Evolutionary conservation across 2,797 vertebrate genomes (phyloP).

Genomic region (Phrynocephalus guinanensis): DNA sequence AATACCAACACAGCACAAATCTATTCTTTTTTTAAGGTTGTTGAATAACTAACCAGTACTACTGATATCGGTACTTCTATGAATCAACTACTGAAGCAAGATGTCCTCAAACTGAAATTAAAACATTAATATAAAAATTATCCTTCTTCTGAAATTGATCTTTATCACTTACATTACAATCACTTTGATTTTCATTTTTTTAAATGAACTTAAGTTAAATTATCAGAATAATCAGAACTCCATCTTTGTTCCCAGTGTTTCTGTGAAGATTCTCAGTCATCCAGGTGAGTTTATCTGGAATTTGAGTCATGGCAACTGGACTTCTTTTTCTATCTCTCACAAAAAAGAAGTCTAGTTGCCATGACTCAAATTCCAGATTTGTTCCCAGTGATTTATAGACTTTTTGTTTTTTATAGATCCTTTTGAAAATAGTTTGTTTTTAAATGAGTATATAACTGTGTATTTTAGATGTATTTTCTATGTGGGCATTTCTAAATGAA

Average conservation of each 20-base stretch:
- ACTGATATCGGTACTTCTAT: neutral
- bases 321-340: too few relatives aligned
- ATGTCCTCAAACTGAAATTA: neutral
- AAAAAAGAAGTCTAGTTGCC: too few relatives aligned
- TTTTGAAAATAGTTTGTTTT: neutral
- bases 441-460: neutral
- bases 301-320: too few relatives aligned
- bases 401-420: neutral
- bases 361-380: too few relatives aligned
- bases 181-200: neutral
- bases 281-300: too few relatives aligned
- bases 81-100: neutral
- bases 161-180: neutral
- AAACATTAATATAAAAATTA: neutral
- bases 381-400: neutral
- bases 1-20: conserved; percentile 30
- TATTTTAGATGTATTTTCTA: neutral
- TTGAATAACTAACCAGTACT: conserved; percentile 5
- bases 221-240: too few relatives aligned
- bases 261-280: too few relatives aligned
- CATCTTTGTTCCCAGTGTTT: too few relatives aligned
- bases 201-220: too few relatives aligned
- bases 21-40: conserved; percentile 16
- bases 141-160: too few relatives aligned
- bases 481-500: neutral